Conservation (phyloP, 2,113 vertebrate genomes). For the Varanus komodoensis region DNA sequence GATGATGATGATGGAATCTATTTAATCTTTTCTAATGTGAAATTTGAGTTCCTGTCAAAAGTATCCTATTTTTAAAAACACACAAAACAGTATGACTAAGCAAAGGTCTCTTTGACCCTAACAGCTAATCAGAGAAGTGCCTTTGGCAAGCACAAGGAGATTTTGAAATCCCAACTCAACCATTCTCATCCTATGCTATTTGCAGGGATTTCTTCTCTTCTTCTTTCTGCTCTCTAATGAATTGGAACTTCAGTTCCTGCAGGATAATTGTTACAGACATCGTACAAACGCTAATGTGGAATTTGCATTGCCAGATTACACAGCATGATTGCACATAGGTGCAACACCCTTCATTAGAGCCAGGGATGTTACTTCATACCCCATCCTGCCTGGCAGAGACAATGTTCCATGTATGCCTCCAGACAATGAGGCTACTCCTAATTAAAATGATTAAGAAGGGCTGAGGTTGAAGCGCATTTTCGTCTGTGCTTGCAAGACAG, state of each 20-base stretch:
- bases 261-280: slow-evolving; percentile 31
- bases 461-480: slow-evolving; percentile 53
- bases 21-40: not conserved
- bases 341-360: slow-evolving; percentile 61
- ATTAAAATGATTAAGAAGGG: slow-evolving; percentile 67
- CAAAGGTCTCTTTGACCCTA: slow-evolving; percentile 39
- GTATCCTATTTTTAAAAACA: not conserved
- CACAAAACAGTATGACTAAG: not conserved
- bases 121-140: slow-evolving; percentile 1
- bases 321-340: slow-evolving; percentile 55
- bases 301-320: slow-evolving; percentile 53
- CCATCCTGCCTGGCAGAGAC: slow-evolving; percentile 67
- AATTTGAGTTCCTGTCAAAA: not conserved
- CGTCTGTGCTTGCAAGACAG: slow-evolving; percentile 64
- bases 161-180: slow-evolving; percentile 25
- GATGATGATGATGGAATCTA: too few species aligned
- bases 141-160: not conserved
- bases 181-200: not conserved
- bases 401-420: slow-evolving; percentile 64
- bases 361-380: slow-evolving; percentile 55
- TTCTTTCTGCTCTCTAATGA: slow-evolving; percentile 36
- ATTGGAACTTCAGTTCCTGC: slow-evolving; percentile 44
- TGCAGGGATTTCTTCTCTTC: slow-evolving; percentile 13
- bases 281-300: slow-evolving; percentile 42
- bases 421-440: slow-evolving; percentile 54